Evolutionary conservation across 1,140 invertebrate genomes (phyloP).

Genomic region (Sesamia nonagrioides): DNA sequence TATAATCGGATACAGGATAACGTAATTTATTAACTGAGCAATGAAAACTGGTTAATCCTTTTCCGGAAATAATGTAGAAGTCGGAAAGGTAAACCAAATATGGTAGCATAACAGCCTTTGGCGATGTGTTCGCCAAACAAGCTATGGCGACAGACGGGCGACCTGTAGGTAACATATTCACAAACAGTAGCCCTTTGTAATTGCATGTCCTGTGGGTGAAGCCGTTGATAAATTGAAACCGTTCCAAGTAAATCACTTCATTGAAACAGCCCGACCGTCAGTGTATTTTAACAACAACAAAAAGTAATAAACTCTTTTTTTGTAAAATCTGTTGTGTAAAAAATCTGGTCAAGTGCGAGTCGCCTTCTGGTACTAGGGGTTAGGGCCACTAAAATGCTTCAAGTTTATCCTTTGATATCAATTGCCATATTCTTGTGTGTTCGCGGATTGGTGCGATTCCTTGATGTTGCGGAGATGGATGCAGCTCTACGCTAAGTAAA

Average conservation of each 20-base stretch:
- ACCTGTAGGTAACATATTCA: conserved; percentile 27
- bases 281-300: background rate
- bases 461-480: too few relatives aligned
- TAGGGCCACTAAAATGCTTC: too few relatives aligned
- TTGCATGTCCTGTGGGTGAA: background rate
- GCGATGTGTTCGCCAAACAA: background rate
- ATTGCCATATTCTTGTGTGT: too few relatives aligned
- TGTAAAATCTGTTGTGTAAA: too few relatives aligned
- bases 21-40: too few relatives aligned
- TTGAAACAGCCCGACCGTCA: background rate
- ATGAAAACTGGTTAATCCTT: too few relatives aligned
- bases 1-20: too few relatives aligned
- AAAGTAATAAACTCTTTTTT: too few relatives aligned
- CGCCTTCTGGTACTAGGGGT: too few relatives aligned
- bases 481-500: too few relatives aligned
- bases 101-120: background rate
- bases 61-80: background rate
- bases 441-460: too few relatives aligned
- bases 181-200: conserved; percentile 8
- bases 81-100: background rate
- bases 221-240: background rate
- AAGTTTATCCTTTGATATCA: too few relatives aligned
- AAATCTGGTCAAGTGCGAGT: background rate
- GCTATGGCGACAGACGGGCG: background rate
- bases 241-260: conserved; percentile 22